phyloP scores from a whole-genome alignment of 2,888 invertebrate genomes.

The Trimorus sp. region DNA sequence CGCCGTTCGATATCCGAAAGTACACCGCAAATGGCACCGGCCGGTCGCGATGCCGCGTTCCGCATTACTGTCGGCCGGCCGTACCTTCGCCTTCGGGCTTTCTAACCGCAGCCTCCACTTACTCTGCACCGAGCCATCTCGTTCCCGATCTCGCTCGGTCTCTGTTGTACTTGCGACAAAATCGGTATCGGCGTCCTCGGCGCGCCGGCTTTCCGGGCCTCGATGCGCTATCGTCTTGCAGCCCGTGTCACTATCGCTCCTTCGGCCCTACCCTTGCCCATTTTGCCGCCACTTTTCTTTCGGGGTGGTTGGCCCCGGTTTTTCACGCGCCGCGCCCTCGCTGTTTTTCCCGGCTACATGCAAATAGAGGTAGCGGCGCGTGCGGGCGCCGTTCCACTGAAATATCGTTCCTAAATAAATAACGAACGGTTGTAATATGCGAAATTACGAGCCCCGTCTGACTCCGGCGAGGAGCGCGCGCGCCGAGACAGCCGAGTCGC shows the following conservation, averaged over 20 bases:
- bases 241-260: constrained; percentile 58
- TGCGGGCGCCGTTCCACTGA: constrained; percentile 74
- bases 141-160: constrained; percentile 70
- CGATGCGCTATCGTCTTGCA: constrained; percentile 63
- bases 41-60: constrained; percentile 62
- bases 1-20: background rate
- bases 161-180: constrained; percentile 18
- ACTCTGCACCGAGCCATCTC: constrained; percentile 61
- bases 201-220: constrained; percentile 50
- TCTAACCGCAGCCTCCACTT: constrained; percentile 76
- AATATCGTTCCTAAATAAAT: constrained; percentile 78
- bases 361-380: constrained; percentile 69
- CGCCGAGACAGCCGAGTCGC: constrained; percentile 44
- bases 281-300: constrained; percentile 52
- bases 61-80: constrained; percentile 62
- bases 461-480: constrained; percentile 49
- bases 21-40: constrained; percentile 50
- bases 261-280: constrained; percentile 40
- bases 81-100: constrained; percentile 73
- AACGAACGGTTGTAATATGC: constrained; percentile 77
- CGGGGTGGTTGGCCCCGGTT: constrained; percentile 35
- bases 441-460: constrained; percentile 72
- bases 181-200: background rate
- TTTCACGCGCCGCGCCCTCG: constrained; percentile 32
- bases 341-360: constrained; percentile 59